These are phyloP conservation scores for Dicyrtomina minuta DNA, from an alignment of 2,888 invertebrate species.

Conservation along the genomic window DNA sequence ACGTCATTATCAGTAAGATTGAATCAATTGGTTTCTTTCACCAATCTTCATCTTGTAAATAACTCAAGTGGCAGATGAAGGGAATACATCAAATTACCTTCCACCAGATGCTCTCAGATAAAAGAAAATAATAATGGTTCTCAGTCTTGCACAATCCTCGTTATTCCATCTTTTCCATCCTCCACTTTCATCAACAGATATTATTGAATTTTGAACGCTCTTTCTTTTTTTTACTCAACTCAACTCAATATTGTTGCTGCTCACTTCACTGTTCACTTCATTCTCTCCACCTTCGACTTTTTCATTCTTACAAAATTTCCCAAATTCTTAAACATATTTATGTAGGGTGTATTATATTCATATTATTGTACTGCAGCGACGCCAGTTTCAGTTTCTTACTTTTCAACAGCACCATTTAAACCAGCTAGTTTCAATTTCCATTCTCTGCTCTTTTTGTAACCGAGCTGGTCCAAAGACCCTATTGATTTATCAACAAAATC, in stretches of 20 bases:
- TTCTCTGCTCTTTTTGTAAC: too few relatives aligned
- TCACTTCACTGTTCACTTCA: not conserved
- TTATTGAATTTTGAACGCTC: constrained; percentile 9
- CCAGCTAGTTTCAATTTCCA: too few relatives aligned
- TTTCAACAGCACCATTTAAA: too few relatives aligned
- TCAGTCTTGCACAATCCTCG: not conserved
- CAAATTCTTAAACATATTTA: too few relatives aligned
- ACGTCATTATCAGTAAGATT: constrained; percentile 18
- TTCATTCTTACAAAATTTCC: too few relatives aligned
- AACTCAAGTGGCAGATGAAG: constrained; percentile 16
- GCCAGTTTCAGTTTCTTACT: too few relatives aligned
- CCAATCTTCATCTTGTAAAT: constrained; percentile 7
- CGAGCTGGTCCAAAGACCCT: too few relatives aligned
- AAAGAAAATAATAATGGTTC: not conserved
- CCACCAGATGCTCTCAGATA: constrained; percentile 5
- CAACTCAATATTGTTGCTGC: not conserved
- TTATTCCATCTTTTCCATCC: too few relatives aligned
- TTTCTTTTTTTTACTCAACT: not conserved
- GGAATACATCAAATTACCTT: constrained; percentile 11
- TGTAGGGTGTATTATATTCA: too few relatives aligned
- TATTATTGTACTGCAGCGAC: too few relatives aligned
- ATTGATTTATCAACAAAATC: too few relatives aligned
- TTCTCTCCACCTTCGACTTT: not conserved
- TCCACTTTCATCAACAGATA: too few relatives aligned
- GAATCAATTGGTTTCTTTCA: constrained; percentile 21